Evolutionary conservation across 2,888 invertebrate genomes (phyloP), one percentile per base, ranked within the genome.

Genomic region (Cryptocephalus primarius): DNA sequence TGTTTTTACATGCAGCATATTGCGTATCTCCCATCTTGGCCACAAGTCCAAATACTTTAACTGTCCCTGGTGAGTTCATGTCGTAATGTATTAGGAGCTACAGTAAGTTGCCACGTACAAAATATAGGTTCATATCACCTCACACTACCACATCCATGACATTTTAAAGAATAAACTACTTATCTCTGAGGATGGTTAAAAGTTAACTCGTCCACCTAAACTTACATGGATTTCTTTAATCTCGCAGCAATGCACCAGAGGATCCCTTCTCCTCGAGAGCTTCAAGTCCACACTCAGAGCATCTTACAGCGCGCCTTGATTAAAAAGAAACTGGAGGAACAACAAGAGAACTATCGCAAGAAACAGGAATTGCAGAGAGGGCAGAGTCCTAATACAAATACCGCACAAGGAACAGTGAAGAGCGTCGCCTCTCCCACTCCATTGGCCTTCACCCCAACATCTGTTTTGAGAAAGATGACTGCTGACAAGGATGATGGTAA

Each of bases 401-500:
- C 41, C 8, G 45, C 36, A 2, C 49, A 50, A 38, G 43, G 46
- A 33, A 42, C 51, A 41, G 47, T 50, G 45, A 76, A 76, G 58
- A 74, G 74, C 54, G 69, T 75, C 9, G 65, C 74, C 45, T 80
- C 81, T 12, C 82, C 81, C 9, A 80, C 82, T 32, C 87, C 87
- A 10, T 77, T 88, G 58, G 85, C 90, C 14, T 93, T 94, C 72
- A 94, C 92, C 1, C 94, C 94, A 48, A 94, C 93, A 32, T 90
- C 93, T 51, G 94, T 94, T 51, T 76, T 94, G 63, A 80, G 92
- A 52, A 93, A 93, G 73, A 91, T 93, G 91, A 92, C 91, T 8
- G 90, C 90, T 1, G 90, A 90, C 60, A 89, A 89, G 66, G 88
- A 89, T 56, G 76, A 76, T 14, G 81, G 82, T 73, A 46, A 40